Evolutionary conservation across 2,797 vertebrate species (phyloP).

Genomic region (Poecile montanus): DNA sequence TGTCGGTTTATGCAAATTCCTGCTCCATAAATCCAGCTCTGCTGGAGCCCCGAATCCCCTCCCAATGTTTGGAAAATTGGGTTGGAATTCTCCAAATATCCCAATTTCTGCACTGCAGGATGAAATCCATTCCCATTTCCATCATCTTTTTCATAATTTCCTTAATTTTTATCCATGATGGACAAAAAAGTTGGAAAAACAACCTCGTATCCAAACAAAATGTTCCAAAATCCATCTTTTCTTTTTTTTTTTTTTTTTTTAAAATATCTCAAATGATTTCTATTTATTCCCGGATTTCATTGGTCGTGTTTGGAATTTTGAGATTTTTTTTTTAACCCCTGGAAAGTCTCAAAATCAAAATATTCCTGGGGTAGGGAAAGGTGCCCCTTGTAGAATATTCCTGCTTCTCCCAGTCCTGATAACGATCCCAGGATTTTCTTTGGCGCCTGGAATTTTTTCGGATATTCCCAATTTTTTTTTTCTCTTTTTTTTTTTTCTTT

Average conservation of each 20-base stretch:
- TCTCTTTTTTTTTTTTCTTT: too few relatives aligned
- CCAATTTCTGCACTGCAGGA: neutral
- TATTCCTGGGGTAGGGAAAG: neutral
- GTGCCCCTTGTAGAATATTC: neutral
- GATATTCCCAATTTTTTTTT: neutral
- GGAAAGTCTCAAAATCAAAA: neutral
- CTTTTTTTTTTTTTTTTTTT: neutral
- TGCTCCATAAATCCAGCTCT: neutral
- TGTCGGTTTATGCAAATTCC: neutral
- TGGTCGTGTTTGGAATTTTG: neutral
- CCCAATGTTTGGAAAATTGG: neutral
- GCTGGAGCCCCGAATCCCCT: neutral
- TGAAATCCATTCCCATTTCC: neutral
- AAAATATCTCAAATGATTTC: neutral
- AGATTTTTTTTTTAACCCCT: neutral
- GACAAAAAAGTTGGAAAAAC: fast-evolving
- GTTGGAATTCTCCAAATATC: neutral
- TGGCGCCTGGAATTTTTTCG: neutral
- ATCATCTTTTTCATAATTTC: neutral
- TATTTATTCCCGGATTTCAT: neutral
- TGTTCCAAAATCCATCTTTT: neutral
- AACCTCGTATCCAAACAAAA: neutral
- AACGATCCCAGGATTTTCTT: neutral
- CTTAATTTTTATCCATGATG: too few relatives aligned
- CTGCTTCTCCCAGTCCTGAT: neutral